These are phyloP conservation scores for Phania funesta DNA, from an alignment of 2,888 invertebrate genomes.

Conservation along the genomic window DNA sequence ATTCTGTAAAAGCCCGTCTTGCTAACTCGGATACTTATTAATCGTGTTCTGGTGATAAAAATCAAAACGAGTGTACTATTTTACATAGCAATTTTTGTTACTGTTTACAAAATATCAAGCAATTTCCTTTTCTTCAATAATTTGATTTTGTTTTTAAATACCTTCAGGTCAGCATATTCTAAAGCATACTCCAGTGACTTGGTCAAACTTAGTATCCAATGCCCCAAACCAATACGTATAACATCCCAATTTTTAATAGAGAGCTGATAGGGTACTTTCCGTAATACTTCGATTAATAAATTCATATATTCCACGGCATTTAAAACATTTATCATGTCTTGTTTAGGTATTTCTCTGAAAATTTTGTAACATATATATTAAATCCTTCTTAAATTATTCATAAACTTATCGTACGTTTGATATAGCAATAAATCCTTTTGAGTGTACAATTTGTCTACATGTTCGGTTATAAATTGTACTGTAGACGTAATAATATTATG, in stretches of 20 bases:
- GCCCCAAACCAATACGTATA: constrained; percentile 85
- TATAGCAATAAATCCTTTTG: constrained; percentile 80
- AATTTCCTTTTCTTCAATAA: too few relatives aligned
- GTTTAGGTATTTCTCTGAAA: constrained; percentile 74
- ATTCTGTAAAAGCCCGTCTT: too few relatives aligned
- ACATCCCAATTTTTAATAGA: constrained; percentile 86
- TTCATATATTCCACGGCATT: constrained; percentile 76
- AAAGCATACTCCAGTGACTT: constrained; percentile 78
- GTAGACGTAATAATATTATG: constrained; percentile 73
- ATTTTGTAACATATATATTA: too few relatives aligned
- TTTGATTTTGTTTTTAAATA: constrained; percentile 71
- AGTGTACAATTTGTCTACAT: constrained; percentile 73
- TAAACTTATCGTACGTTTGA: constrained; percentile 79
- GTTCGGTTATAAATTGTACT: constrained; percentile 76
- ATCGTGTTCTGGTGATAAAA: too few relatives aligned
- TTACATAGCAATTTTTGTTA: too few relatives aligned
- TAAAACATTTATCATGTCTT: constrained; percentile 71
- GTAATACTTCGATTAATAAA: constrained; percentile 75
- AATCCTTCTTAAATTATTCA: neutral
- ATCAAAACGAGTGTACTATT: too few relatives aligned
- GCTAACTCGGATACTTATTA: too few relatives aligned
- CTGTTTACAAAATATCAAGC: too few relatives aligned
- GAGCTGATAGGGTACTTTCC: constrained; percentile 75
- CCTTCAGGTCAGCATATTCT: constrained; percentile 81
- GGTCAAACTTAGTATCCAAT: constrained; percentile 84